Evolutionary conservation across 2,888 invertebrate genomes (phyloP).

Genomic region (Galerucella nymphaeae): DNA sequence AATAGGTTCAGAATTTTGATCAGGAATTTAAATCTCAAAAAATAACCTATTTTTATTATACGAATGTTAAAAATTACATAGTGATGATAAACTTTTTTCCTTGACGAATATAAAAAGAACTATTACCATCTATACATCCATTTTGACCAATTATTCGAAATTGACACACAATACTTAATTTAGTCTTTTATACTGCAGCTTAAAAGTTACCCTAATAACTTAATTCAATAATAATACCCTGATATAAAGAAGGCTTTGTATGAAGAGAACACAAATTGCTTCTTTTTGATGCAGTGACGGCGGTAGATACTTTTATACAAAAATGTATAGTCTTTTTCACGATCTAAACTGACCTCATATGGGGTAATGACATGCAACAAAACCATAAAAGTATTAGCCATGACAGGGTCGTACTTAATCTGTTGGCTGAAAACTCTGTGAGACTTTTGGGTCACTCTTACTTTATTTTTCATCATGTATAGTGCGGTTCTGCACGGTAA

Average conservation of each 20-base stretch:
- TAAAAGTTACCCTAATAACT: background rate
- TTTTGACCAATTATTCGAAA: conserved; percentile 34
- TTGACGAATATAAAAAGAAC: background rate
- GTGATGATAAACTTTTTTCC: background rate
- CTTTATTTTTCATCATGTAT: too few species aligned
- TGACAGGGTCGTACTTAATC: too few species aligned
- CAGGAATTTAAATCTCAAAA: background rate
- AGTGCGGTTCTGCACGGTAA: too few species aligned
- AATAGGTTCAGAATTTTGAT: too few species aligned
- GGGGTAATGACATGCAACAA: too few species aligned
- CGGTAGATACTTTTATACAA: background rate
- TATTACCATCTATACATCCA: conserved; percentile 16
- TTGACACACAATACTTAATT: conserved; percentile 41
- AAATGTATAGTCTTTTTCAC: too few species aligned
- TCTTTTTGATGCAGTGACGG: background rate
- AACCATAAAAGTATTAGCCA: too few species aligned
- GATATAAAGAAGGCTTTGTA: background rate
- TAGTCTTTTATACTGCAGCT: conserved; percentile 28
- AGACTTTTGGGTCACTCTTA: too few species aligned
- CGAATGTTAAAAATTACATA: background rate
- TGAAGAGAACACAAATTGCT: background rate
- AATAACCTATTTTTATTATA: background rate
- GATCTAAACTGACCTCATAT: too few species aligned
- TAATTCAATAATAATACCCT: conserved; percentile 14
- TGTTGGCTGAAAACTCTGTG: too few species aligned